phyloP scores from a whole-genome alignment of 2,888 invertebrate genomes.

The Ichneumoninae sp. region DNA sequence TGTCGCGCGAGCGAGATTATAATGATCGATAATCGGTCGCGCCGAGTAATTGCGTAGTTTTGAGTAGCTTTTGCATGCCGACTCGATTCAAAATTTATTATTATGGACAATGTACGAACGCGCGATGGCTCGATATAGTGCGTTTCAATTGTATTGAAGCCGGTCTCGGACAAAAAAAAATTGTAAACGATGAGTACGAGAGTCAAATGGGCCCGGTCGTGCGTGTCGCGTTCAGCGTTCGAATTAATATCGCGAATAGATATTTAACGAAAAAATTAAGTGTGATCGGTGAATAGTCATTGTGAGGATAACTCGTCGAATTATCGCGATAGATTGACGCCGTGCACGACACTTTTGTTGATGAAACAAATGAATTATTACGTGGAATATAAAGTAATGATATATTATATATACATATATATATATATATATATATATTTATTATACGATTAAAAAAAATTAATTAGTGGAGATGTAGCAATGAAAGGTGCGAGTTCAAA shows the following conservation, averaged over 20 bases:
- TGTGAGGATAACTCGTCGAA: not conserved
- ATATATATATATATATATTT: conserved; percentile 78
- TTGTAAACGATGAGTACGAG: conserved; percentile 9
- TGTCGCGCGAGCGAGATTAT: conserved; percentile 30
- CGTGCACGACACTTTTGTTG: conserved; percentile 63
- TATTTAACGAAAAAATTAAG: conserved; percentile 16
- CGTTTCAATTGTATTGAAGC: not conserved
- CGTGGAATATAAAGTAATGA: conserved; percentile 78
- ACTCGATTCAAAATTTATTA: conserved; percentile 72
- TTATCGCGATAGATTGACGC: conserved; percentile 21
- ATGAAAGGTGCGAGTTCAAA: conserved; percentile 76
- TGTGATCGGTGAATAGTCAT: not conserved
- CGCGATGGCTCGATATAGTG: conserved; percentile 24
- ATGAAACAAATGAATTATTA: conserved; percentile 80
- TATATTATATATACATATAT: conserved; percentile 70
- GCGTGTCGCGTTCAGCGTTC: conserved; percentile 18
- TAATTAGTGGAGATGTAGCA: conserved; percentile 78
- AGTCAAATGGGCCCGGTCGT: not conserved
- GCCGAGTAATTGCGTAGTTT: conserved; percentile 72
- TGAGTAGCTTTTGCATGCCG: conserved; percentile 78
- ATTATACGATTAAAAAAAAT: conserved; percentile 79
- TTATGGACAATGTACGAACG: conserved; percentile 59
- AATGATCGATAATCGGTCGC: conserved; percentile 61
- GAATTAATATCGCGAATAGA: conserved; percentile 11
- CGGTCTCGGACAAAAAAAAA: conserved; percentile 16